phyloP scores from a whole-genome alignment of 2,888 invertebrate genomes.

The Luperina nickerlii region DNA sequence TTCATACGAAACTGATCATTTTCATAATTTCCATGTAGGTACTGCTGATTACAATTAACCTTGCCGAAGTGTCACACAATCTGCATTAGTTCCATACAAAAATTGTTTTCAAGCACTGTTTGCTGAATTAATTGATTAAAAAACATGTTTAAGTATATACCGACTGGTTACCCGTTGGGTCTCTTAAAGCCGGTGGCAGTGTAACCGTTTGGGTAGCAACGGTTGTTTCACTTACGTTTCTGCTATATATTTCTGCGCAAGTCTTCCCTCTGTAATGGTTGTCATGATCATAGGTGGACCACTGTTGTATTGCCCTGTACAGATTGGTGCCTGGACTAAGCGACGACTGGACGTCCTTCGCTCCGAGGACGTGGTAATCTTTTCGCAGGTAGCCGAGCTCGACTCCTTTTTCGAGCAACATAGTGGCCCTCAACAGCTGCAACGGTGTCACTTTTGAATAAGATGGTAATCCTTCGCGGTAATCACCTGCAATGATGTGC shows the following conservation, averaged over 20 bases:
- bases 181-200: neutral
- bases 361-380: slow-evolving; percentile 78
- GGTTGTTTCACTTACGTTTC: slow-evolving; percentile 16
- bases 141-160: slow-evolving; percentile 10
- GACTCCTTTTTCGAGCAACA: slow-evolving; percentile 78
- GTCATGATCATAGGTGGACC: slow-evolving; percentile 75
- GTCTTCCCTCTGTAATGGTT: slow-evolving; percentile 68
- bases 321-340: slow-evolving; percentile 81
- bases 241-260: slow-evolving; percentile 73
- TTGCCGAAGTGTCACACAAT: slow-evolving; percentile 21
- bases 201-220: neutral
- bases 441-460: slow-evolving; percentile 74
- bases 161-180: neutral
- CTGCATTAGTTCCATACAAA: slow-evolving; percentile 13
- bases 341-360: slow-evolving; percentile 74
- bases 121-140: neutral
- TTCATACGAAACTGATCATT: neutral
- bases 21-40: neutral
- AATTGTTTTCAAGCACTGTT: slow-evolving; percentile 12
- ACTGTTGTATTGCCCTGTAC: slow-evolving; percentile 73
- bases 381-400: slow-evolving; percentile 73
- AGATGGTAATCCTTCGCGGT: slow-evolving; percentile 74
- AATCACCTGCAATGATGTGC: slow-evolving; percentile 77
- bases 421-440: slow-evolving; percentile 74
- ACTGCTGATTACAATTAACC: slow-evolving; percentile 14